Evolutionary conservation across 2,113 vertebrate species (phyloP).

Genomic region (Tragelaphus strepsiceros): DNA sequence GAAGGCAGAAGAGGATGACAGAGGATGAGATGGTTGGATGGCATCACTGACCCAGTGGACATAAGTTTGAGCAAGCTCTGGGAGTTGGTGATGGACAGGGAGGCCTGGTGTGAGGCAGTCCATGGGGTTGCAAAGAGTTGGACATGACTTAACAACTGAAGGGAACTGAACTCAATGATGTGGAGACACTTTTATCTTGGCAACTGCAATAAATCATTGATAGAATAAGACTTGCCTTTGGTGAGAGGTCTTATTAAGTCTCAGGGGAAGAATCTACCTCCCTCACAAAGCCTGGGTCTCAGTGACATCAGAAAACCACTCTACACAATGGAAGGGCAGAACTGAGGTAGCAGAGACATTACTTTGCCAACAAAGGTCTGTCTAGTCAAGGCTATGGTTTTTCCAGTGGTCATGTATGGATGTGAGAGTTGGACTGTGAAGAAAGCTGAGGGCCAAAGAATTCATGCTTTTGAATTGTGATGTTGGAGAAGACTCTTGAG

Average conservation of each 20-base stretch:
- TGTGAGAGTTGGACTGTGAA: too few relatives aligned
- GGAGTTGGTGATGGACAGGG: background rate
- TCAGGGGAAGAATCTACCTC: background rate
- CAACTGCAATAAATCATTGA: background rate
- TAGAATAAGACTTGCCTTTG: background rate
- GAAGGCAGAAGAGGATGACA: background rate
- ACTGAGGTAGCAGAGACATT: background rate
- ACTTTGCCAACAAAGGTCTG: too few relatives aligned
- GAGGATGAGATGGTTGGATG: background rate
- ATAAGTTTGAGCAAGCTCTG: background rate
- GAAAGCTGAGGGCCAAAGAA: too few relatives aligned
- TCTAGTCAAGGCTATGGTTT: too few relatives aligned
- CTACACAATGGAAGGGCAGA: background rate
- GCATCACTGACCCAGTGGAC: background rate
- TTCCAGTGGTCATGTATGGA: too few relatives aligned
- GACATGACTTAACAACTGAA: background rate
- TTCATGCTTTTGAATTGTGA: too few relatives aligned
- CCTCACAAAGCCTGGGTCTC: background rate
- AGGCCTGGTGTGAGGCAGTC: background rate
- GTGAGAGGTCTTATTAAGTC: background rate
- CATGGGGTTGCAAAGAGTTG: background rate
- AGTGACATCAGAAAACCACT: background rate
- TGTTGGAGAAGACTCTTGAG: too few relatives aligned
- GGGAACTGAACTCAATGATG: background rate
- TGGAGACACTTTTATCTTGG: background rate